A percentile compares a stretch with the other conserved stretches of the same genome.
phyloP scores from a whole-genome alignment of 2,888 invertebrate genomes.

The Dilophus febrilis region DNA sequence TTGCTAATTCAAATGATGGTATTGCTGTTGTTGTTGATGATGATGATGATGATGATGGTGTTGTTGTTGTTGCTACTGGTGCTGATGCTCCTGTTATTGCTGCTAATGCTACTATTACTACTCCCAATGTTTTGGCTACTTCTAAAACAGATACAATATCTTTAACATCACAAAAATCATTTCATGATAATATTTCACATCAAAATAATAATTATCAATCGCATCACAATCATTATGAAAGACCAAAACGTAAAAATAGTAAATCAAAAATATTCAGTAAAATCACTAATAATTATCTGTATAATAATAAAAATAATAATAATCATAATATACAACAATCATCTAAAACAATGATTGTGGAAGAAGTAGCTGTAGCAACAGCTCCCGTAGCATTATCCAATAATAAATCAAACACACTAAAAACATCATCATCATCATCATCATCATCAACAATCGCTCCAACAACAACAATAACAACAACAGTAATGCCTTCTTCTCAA shows the following conservation, averaged over 20 bases:
- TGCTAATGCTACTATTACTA: too few relatives aligned
- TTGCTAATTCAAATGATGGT: too few relatives aligned
- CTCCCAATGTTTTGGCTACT: too few relatives aligned
- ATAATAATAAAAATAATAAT: constrained; percentile 11
- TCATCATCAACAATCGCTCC: constrained; percentile 1
- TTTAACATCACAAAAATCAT: too few relatives aligned
- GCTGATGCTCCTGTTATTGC: too few relatives aligned
- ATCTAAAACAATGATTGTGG: constrained; percentile 5
- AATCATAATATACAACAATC: constrained; percentile 10
- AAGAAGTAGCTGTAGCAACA: neutral
- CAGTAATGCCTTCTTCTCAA: constrained; percentile 3
- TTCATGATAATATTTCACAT: too few relatives aligned
- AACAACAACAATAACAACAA: constrained; percentile 1
- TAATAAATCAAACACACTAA: constrained; percentile 2
- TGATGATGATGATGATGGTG: too few relatives aligned
- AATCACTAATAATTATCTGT: constrained; percentile 12
- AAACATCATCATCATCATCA: neutral
- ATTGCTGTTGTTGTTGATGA: too few relatives aligned
- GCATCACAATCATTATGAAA: too few relatives aligned
- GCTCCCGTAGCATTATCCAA: neutral
- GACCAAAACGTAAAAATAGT: constrained; percentile 4
- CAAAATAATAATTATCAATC: too few relatives aligned
- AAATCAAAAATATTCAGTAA: constrained; percentile 6
- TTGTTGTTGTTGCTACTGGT: too few relatives aligned
- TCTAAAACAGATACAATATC: too few relatives aligned